Evolutionary conservation across 2,797 vertebrate species (phyloP), one percentile per base, ranked within the genome.

Genomic region (Anolis apletophallus): DNA sequence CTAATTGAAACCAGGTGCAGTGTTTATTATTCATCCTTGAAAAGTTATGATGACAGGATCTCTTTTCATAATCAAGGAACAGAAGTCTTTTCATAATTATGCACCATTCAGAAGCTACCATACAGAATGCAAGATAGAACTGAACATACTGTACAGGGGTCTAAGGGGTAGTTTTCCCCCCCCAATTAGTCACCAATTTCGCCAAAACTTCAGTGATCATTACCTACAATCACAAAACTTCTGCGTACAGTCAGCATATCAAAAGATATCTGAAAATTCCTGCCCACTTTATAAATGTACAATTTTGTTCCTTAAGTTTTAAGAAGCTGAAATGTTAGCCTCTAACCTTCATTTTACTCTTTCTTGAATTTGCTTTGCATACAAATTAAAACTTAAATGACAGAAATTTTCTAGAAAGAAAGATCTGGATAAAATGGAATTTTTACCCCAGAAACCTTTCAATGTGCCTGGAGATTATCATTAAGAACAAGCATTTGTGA

Each of bases 81-180:
- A 96, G 95, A 94, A 96, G 95, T 96, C 96, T 92, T 97, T 97
- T 97, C 96, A 96, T 96, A 97, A 97, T 97, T 97, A 97, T 87
- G 92, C 90, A 93, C 93, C 93, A 97, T 97, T 97, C 96, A 97
- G 94, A 95, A 96, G 94, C 90, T 91, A 96, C 93, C 93, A 95
- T 94, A 95, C 83, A 87, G 87, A 95, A 95, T 93, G 92, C 89
- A 93, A 92, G 94, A 95, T 91, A 95, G 90, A 87, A 77, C 91
- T 94, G 90, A 95, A 94, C 19, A 91, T 93, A 96, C 93, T 96
- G 94, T 95, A 94, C 90, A 0, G 85, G 84, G 92, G 93, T 93
- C 94, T 94, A 93, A 88, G 40, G 89, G 94, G 91, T 80, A 92
- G 94, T 91, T 93, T 92, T 91, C 92, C 21, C n/a, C 13, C 79